A percentile compares a stretch with the other conserved stretches of the same genome.
phyloP scores from a whole-genome alignment of 1,140 invertebrate genomes.

The Drosophila triauraria region DNA sequence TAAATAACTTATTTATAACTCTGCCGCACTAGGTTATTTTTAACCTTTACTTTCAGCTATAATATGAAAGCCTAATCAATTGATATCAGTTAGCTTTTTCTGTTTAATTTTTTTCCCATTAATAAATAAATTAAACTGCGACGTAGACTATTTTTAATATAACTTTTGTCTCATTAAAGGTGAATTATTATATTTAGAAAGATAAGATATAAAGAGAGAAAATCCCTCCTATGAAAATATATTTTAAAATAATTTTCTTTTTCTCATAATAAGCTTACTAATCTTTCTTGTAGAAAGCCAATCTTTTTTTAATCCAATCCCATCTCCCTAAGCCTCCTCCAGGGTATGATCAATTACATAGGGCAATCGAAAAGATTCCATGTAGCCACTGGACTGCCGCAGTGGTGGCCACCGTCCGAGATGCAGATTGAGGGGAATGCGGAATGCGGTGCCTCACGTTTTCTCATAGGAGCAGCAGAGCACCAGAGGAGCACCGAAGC shows the following conservation, averaged over 20 bases:
- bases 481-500: constrained; percentile 1
- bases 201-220: no score
- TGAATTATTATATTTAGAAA: no score
- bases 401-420: constrained; percentile 49
- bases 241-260: background rate
- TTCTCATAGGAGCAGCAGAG: constrained; percentile 21
- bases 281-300: no score
- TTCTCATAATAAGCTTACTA: no score
- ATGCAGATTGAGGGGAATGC: constrained; percentile 14
- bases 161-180: background rate
- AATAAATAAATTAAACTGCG: background rate
- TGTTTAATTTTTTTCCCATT: background rate
- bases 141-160: background rate
- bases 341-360: constrained; percentile 55
- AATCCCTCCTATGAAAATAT: background rate
- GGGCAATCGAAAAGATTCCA: constrained; percentile 43
- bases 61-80: background rate
- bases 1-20: background rate
- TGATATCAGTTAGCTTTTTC: background rate
- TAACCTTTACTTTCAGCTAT: background rate
- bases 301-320: background rate
- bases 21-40: no score
- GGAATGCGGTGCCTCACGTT: constrained; percentile 34
- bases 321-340: background rate
- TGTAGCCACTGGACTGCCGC: constrained; percentile 40